A percentile compares a stretch with the other conserved stretches of the same genome.
Conservation (phyloP, 2,797 vertebrate species). For the Halcyon chelicuti region DNA sequence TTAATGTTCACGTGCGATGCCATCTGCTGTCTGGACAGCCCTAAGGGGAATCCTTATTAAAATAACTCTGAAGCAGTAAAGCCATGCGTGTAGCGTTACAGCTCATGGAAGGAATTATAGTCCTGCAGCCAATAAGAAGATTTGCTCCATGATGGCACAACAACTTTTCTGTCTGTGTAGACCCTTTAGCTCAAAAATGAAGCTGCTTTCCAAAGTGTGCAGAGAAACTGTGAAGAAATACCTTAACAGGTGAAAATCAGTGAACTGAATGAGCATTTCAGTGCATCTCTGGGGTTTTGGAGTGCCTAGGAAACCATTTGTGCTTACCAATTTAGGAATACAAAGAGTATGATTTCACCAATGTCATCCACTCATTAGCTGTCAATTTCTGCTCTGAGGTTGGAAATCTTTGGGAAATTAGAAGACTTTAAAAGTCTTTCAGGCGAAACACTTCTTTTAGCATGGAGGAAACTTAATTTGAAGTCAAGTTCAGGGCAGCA, state of each 20-base stretch:
- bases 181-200: not conserved
- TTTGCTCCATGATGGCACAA: not conserved
- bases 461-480: not conserved
- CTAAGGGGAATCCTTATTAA: conserved; percentile 49
- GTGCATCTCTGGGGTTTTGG: rapidly evolving
- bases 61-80: not conserved
- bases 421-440: not conserved
- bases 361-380: not conserved
- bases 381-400: not conserved
- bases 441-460: not conserved
- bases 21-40: conserved; percentile 41
- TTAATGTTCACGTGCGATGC: not conserved
- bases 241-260: not conserved
- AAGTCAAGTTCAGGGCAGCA: not conserved
- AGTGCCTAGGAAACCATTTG: not conserved
- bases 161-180: not conserved
- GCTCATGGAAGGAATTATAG: conserved; percentile 30
- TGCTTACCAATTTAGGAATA: not conserved
- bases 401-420: not conserved
- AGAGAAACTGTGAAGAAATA: not conserved
- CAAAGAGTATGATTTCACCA: not conserved
- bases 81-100: not conserved
- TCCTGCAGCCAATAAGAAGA: not conserved
- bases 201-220: not conserved
- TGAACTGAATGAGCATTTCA: not conserved